These are phyloP conservation scores for Rhamnusium bicolor DNA, from an alignment of 2,888 invertebrate genomes.

Conservation along the genomic window DNA sequence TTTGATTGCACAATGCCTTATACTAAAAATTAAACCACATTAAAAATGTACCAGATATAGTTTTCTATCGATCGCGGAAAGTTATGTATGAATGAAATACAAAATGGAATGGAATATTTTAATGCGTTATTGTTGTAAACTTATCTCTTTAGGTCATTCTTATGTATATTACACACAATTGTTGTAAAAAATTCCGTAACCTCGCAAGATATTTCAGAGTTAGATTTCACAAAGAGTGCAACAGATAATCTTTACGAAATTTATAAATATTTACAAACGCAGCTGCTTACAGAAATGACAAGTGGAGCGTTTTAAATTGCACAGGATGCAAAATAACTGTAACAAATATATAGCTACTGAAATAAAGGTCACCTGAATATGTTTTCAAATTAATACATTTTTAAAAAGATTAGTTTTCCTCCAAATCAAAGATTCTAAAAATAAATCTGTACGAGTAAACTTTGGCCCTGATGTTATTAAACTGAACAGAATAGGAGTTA, in stretches of 20 bases:
- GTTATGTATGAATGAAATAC: not conserved
- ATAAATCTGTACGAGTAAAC: too few relatives aligned
- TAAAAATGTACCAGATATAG: not conserved
- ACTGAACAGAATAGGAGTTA: too few relatives aligned
- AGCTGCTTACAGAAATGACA: not conserved
- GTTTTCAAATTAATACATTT: too few relatives aligned
- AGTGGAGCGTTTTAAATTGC: not conserved
- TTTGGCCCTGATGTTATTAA: too few relatives aligned
- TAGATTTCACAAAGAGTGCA: not conserved
- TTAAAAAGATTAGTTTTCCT: too few relatives aligned
- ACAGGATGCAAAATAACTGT: not conserved
- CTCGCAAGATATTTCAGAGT: not conserved
- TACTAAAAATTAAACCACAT: not conserved
- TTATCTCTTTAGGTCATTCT: slow-evolving; percentile 6
- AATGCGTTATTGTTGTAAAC: not conserved
- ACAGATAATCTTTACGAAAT: not conserved
- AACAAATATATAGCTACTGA: too few relatives aligned
- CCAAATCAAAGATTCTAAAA: too few relatives aligned
- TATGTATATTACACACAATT: not conserved
- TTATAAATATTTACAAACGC: not conserved
- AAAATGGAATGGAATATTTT: not conserved
- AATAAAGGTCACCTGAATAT: too few relatives aligned
- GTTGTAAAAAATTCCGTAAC: not conserved
- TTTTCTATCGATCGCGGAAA: not conserved
- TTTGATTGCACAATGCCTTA: not conserved